Evolutionary conservation across 2,888 invertebrate species (phyloP), one percentile per base, ranked within the genome.

Genomic region (Erynnis tages): DNA sequence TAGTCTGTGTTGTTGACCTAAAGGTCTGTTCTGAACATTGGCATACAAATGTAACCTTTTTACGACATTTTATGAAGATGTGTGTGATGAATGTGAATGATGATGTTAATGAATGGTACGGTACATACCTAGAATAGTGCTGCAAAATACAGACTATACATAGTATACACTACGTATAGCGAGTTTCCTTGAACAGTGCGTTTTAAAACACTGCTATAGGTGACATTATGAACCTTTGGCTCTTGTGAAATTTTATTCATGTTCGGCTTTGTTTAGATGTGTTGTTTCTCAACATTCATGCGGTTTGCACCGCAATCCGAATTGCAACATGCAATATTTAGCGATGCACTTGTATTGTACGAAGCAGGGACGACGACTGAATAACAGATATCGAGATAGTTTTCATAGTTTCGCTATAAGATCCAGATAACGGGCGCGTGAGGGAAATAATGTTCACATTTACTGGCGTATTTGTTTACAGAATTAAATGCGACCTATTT

Each of bases 221-320:
- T 49, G 34, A 41, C 41, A 41, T 17, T 10, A 34, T 17, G 16
- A 14, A 41, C 40, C 49, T 49, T 40, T 41, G 21, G 34, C 40
- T 34, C 41, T 50, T 50, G 49, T 41, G 49, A 50, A 50, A 50
- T 50, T 43, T 13, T 35, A 50, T 43, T 43, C 49, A 29, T 50
- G 49, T 35, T 50, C 49, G 27, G 49, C 27, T 50, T 50, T 50
- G 49, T 50, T 50, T 41, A 49, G 41, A 49, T 49, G 49, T 41
- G 30, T 34, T 25, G 30, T 49, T 41, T 49, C 49, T 27, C 41
- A 49, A 49, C 41, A 27, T 27, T 41, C 30, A 49, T 49, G 49
- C 49, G 41, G 49, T 50, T 43, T 43, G 35, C 35, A 43, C 35
- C n/a, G 43, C 50, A 43, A 43, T 19, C 19, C 19, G 1, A 6